Percentiles rank a stretch among this genome's conserved stretches.
Conservation (phyloP, 1,140 invertebrate species). For the Uloborus diversus region DNA sequence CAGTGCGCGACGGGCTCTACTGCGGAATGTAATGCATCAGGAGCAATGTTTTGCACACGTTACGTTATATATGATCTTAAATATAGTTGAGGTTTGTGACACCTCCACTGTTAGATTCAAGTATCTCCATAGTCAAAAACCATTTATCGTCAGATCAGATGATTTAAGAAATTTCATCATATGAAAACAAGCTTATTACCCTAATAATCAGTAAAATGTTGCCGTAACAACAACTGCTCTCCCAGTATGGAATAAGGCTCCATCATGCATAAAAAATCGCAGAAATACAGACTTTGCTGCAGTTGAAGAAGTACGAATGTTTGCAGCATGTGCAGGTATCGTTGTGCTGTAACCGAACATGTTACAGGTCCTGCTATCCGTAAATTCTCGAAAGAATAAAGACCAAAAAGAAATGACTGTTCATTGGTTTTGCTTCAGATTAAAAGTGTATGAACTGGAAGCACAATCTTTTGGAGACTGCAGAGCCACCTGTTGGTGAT, state of each 20-base stretch:
- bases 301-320: background rate
- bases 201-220: background rate
- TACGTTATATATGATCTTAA: background rate
- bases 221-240: background rate
- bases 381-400: background rate
- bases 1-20: background rate
- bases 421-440: no score
- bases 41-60: background rate
- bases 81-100: background rate
- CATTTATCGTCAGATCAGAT: slow-evolving; percentile 57
- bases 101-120: slow-evolving; percentile 39
- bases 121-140: slow-evolving; percentile 60
- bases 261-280: background rate
- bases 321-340: background rate
- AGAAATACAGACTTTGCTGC: background rate
- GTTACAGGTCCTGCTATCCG: background rate
- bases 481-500: no score
- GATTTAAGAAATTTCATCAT: slow-evolving; percentile 20
- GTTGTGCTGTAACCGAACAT: background rate
- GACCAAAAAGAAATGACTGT: no score
- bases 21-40: no score
- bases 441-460: no score
- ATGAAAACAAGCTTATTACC: background rate
- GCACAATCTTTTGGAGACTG: no score
- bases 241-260: background rate